Percentiles rank a stretch among this genome's conserved stretches.
These are phyloP conservation scores for Sarcophaga carnaria DNA, from an alignment of 2,888 invertebrate genomes.

Conservation along the genomic window DNA sequence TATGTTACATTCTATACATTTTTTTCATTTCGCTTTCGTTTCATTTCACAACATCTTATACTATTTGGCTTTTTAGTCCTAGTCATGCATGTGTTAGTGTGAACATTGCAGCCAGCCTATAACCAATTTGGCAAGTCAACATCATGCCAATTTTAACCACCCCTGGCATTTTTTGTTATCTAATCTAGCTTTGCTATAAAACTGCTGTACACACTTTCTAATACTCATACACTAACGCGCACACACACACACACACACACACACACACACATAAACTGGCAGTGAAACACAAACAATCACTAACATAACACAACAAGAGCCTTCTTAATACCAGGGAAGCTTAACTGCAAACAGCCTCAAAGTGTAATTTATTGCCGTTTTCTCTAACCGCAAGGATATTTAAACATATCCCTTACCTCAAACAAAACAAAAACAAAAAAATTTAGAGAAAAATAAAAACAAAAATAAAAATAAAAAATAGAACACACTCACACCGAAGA, in stretches of 20 bases:
- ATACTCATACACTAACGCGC: slow-evolving; percentile 13
- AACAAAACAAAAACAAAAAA: slow-evolving; percentile 2
- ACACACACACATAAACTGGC: neutral
- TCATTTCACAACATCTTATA: neutral
- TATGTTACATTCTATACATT: slow-evolving; percentile 45
- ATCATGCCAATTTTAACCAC: slow-evolving; percentile 67
- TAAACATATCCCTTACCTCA: slow-evolving; percentile 61
- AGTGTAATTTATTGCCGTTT: slow-evolving; percentile 67
- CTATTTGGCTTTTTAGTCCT: neutral
- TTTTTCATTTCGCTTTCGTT: slow-evolving; percentile 25
- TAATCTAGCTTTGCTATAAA: slow-evolving; percentile 54
- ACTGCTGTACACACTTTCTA: slow-evolving; percentile 37
- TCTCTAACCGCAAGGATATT: slow-evolving; percentile 66
- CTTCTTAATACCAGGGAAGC: slow-evolving; percentile 63
- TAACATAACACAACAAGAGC: slow-evolving; percentile 28
- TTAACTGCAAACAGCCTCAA: slow-evolving; percentile 65
- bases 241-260: neutral
- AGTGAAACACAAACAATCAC: slow-evolving; percentile 22
- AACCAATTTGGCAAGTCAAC: slow-evolving; percentile 68
- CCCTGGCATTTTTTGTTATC: slow-evolving; percentile 65
- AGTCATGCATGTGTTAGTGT: neutral
- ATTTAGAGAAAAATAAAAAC: neutral
- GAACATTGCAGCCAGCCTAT: slow-evolving; percentile 32
- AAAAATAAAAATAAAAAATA: slow-evolving; percentile 31
- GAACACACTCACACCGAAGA: neutral